phyloP scores from a whole-genome alignment of 2,888 invertebrate genomes.

The Reticulitermes lucifugus region DNA sequence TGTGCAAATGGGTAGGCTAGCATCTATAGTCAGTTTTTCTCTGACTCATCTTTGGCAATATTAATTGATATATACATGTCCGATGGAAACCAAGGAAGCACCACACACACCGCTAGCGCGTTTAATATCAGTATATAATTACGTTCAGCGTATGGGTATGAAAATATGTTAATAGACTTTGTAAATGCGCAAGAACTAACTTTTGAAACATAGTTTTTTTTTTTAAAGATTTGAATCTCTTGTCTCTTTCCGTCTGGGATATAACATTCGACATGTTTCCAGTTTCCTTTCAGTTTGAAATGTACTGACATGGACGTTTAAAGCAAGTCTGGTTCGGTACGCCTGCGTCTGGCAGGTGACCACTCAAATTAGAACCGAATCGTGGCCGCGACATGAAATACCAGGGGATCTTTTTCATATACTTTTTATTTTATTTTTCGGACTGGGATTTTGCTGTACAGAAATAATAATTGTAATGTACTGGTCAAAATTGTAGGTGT shows the following conservation, averaged over 20 bases:
- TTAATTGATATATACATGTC: too few species aligned
- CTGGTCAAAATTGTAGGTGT: conserved; percentile 25
- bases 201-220: not conserved
- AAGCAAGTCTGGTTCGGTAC: not conserved
- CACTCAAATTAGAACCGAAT: conserved; percentile 34
- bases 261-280: not conserved
- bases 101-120: too few species aligned
- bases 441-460: not conserved
- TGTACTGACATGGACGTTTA: not conserved
- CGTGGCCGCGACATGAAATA: not conserved
- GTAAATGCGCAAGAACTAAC: not conserved
- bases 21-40: too few species aligned
- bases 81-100: too few species aligned
- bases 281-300: conserved; percentile 10
- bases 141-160: not conserved
- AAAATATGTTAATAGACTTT: not conserved
- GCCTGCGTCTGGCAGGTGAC: conserved; percentile 39
- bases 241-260: not conserved
- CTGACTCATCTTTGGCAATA: too few species aligned
- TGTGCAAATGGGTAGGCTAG: too few species aligned
- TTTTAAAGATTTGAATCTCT: not conserved
- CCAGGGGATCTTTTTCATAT: not conserved
- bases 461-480: not conserved
- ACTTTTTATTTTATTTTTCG: not conserved
- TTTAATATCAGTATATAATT: too few species aligned